A percentile compares a stretch with the other conserved stretches of the same genome.
Conservation (phyloP, 1,140 invertebrate species). For the Aphaenogaster ashmeadi region DNA sequence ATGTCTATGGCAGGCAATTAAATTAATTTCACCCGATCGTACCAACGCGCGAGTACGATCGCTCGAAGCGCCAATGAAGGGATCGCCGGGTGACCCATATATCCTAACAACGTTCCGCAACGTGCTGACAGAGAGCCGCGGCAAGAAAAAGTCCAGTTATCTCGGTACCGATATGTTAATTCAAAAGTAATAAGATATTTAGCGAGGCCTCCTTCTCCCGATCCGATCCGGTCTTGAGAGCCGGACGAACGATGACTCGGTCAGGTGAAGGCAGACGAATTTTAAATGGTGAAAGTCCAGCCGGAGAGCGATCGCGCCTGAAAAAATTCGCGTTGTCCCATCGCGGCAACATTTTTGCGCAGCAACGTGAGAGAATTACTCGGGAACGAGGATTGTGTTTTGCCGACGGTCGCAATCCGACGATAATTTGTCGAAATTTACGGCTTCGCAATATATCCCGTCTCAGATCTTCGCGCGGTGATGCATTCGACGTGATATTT, state of each 20-base stretch:
- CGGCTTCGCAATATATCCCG: not conserved
- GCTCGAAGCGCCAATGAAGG: slow-evolving; percentile 20
- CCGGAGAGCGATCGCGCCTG: slow-evolving; percentile 62
- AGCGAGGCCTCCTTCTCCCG: slow-evolving; percentile 76
- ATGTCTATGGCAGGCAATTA: slow-evolving; percentile 6
- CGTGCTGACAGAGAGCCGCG: slow-evolving; percentile 47
- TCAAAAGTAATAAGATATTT: slow-evolving; percentile 80
- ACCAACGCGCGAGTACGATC: not conserved
- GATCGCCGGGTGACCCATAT: slow-evolving; percentile 40
- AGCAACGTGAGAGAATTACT: slow-evolving; percentile 14
- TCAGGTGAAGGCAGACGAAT: slow-evolving; percentile 72
- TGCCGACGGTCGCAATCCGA: not conserved
- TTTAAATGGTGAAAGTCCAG: slow-evolving; percentile 83
- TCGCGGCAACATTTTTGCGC: not conserved
- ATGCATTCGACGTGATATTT: slow-evolving; percentile 38
- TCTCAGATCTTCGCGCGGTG: slow-evolving; percentile 9
- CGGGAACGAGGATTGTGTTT: not conserved
- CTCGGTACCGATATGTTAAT: slow-evolving; percentile 78
- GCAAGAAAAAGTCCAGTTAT: slow-evolving; percentile 74
- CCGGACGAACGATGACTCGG: slow-evolving; percentile 70
- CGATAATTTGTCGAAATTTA: slow-evolving; percentile 46
- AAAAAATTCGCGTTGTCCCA: slow-evolving; percentile 46
- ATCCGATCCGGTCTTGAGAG: slow-evolving; percentile 66
- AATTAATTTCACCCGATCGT: slow-evolving; percentile 32
- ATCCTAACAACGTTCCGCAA: slow-evolving; percentile 30